Base-by-base conservation (phyloP, 1,140 invertebrate genomes). In the Conopomorpha cramerella region DNA sequence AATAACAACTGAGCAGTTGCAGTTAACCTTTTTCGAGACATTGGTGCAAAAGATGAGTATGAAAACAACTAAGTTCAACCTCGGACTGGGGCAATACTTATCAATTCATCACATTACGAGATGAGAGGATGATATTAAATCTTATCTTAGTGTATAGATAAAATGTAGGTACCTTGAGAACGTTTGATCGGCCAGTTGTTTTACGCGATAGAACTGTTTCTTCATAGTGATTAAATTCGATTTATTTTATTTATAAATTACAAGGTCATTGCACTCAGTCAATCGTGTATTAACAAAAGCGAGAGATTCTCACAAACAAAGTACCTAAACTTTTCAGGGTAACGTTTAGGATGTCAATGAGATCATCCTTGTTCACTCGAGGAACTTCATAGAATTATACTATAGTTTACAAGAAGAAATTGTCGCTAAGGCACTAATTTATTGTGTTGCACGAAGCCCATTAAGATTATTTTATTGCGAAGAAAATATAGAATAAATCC, bases 131-230 rank as follows among this genome's bases (percentile, higher is more conserved):
- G 30, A 45, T 36, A 28, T 35, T 41, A 32, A 60, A 60, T 66
- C 61, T 74, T 74, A 74, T 74, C 66, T 52, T 46, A 56, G 57
- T 49, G 45, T 41, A 38, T 30, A 53, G 55, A 67, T 64, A 66
- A 58, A 45, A 49, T 33, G 40, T 41, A 38, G 49, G 78, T 86
- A 92, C 90, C 89, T 90, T 61, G 89, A 87, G 78, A 93, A 90
- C 39, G 89, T 91, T 79, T 93, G 91, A 80, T 92, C 90, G 45
- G 90, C 90, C 34, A 92, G 82, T 71, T 93, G 90, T 74, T 92
- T 93, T 29, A 92, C 90, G 49, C 89, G 83, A 68, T 91, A 87
- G 73, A 93, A 92, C 74, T 93, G 90, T 77, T 92, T 92, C 82
- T 91, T 91, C 88, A 90, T 90, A 43, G 34, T 54, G 46, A 55